Evolutionary conservation across 2,113 vertebrate genomes (phyloP), one percentile per base, ranked within the genome.

Genomic region (Coptodon rendalli): DNA sequence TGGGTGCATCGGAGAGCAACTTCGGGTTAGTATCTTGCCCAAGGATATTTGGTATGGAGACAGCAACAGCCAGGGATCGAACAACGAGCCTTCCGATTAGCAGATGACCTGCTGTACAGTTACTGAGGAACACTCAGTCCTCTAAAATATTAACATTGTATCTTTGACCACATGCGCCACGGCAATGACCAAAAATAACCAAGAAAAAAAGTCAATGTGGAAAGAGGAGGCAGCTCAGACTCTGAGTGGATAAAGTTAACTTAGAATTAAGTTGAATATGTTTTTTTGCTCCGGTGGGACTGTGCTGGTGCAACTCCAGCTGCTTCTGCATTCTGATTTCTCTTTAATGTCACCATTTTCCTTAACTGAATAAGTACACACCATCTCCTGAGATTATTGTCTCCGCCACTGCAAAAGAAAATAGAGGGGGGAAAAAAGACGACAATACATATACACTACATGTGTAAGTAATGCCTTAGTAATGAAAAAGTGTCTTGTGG

Each of bases 341-440:
- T n/a, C 29, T 73, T 63, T 16, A 53, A 66, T 66, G 66, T 66
- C 82, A 13, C 59, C 22, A 45, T 31, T 27, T 84, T 12, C 57
- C 86, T 86, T 48, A 8, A 31, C 71, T 66, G 17, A 14, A 73
- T 45, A 36, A 84, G 83, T 56, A 59, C 83, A 36, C 6, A 52
- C 45, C 24, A 12, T 57, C 38, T 78, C 82, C 66, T 9, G 38
- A 76, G 68, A 45, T 57, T 29, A 53, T 24, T 17, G 31, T 71
- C 48, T 16, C 27, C 3, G 10, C 13, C 7, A 12, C 29, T 27
- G 19, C 29, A 50, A 66, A 66, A 34, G 9, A 48, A 29, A 17
- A 45, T n/a, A 38, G 38, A 27, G 3, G 4, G 19, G 3, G 2
- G 2, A 0, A 0, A 2, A 17, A 6, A 3, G 24, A 10, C 2